These are phyloP conservation scores for Drosophila pectinifera DNA, from an alignment of 1,140 invertebrate genomes.

Conservation along the genomic window DNA sequence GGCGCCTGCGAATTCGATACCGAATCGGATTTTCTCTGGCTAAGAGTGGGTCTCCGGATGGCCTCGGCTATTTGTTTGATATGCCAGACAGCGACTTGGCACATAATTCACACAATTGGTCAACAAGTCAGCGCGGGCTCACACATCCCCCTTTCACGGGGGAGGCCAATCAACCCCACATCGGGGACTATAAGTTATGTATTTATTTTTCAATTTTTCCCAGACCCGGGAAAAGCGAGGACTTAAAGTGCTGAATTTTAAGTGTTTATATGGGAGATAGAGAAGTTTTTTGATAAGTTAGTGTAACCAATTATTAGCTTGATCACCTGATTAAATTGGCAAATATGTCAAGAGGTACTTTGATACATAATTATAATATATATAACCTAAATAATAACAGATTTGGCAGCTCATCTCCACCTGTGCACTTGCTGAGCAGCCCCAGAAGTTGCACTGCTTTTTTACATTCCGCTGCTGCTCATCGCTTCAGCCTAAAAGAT, in stretches of 20 bases:
- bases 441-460: too few species aligned
- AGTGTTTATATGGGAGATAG: too few species aligned
- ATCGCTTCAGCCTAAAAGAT: too few species aligned
- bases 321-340: too few species aligned
- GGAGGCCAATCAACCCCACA: conserved; percentile 7
- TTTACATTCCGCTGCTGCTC: too few species aligned
- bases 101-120: conserved; percentile 73
- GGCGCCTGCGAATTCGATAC: conserved; percentile 36
- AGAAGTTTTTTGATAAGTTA: too few species aligned
- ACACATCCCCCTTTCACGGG: neutral
- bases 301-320: too few species aligned
- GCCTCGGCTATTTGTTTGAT: conserved; percentile 45
- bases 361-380: too few species aligned
- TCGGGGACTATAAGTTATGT: conserved; percentile 37
- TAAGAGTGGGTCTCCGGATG: neutral
- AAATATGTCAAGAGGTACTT: too few species aligned
- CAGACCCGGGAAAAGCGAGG: neutral
- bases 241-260: neutral
- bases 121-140: conserved; percentile 41
- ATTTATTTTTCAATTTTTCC: conserved; percentile 32
- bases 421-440: too few species aligned
- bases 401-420: too few species aligned
- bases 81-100: conserved; percentile 55
- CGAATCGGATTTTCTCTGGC: neutral
- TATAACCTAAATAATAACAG: too few species aligned